Evolutionary conservation across 1,140 invertebrate genomes (phyloP).

Genomic region (Drosophila navojoa): DNA sequence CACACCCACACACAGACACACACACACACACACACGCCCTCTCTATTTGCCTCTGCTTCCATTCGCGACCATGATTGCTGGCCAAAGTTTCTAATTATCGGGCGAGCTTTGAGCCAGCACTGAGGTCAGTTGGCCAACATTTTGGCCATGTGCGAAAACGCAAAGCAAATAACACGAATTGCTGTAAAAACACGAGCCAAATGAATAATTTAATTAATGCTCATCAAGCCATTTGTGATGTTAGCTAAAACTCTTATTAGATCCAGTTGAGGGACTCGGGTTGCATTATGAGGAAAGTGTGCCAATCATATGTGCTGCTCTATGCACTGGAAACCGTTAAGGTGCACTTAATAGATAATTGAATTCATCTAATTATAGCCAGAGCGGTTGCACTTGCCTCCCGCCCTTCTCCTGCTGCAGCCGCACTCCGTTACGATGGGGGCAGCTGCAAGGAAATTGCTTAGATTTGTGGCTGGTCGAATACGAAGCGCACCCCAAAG

Average conservation of each 20-base stretch:
- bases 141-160: too few relatives aligned
- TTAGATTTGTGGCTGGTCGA: background rate
- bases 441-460: background rate
- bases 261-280: too few relatives aligned
- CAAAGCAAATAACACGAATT: too few relatives aligned
- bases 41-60: background rate
- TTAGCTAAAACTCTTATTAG: too few relatives aligned
- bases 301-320: too few relatives aligned
- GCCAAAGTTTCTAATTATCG: slow-evolving; percentile 26
- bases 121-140: slow-evolving; percentile 7
- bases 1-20: background rate
- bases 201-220: too few relatives aligned
- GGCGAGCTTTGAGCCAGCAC: slow-evolving; percentile 4
- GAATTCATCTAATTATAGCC: slow-evolving; percentile 7
- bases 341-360: background rate
- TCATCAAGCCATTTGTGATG: too few relatives aligned
- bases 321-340: too few relatives aligned
- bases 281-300: too few relatives aligned
- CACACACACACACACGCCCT: background rate
- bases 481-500: background rate
- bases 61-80: slow-evolving; percentile 5
- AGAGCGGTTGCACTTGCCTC: slow-evolving; percentile 14
- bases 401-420: background rate
- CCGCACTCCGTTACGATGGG: background rate
- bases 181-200: too few relatives aligned